Evolutionary conservation across 1,140 invertebrate species (phyloP), one percentile per base, ranked within the genome.

Genomic region (Mylabris phalerata): DNA sequence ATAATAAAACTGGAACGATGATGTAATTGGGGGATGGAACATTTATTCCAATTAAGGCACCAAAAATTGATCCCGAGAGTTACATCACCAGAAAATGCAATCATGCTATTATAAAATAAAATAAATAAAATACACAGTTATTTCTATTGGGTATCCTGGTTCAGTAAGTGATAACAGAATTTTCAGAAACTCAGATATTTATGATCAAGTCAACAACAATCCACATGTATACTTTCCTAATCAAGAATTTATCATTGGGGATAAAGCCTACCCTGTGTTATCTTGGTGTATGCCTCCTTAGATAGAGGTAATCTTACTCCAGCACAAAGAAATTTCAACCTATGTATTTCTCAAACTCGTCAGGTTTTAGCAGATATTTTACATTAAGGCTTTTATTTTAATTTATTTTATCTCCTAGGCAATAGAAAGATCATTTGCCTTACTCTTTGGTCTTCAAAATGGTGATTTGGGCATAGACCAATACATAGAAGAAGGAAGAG

Each of bases 71-170:
- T n/a, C n/a, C n/a, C n/a, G 51, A 65, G 47, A 11, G 27, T 6
- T 65, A 65, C 48, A 62, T 65, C 27, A 60, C 44, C 13, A 44
- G 63, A 46, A 65, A 65, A 50, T 60, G 60, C 44, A 43, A 42
- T 57, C 48, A 65, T 60, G 57, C 48, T 4, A 48, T 65, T 11
- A 60, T 24, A n/a, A n/a, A n/a, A n/a, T n/a, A n/a, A n/a, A n/a
- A n/a, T n/a, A n/a, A n/a, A n/a, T 39, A 42, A 48, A 24, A 11
- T 48, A 32, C 27, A 48, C 48, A 47, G 48, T 60, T 45, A 10
- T 9, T 25, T 63, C 45, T 57, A 32, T 40, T 24, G 58, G 58
- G 1, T 63, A 48, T 25, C 54, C 54, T 11, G 45, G 61, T 10
- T 60, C 57, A 4, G 58, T 63, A 2, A 32, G 45, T 26, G 61